Percentiles rank a stretch among this genome's conserved stretches.
phyloP scores from a whole-genome alignment of 2,113 vertebrate species.

The Todiramphus saurophagus region DNA sequence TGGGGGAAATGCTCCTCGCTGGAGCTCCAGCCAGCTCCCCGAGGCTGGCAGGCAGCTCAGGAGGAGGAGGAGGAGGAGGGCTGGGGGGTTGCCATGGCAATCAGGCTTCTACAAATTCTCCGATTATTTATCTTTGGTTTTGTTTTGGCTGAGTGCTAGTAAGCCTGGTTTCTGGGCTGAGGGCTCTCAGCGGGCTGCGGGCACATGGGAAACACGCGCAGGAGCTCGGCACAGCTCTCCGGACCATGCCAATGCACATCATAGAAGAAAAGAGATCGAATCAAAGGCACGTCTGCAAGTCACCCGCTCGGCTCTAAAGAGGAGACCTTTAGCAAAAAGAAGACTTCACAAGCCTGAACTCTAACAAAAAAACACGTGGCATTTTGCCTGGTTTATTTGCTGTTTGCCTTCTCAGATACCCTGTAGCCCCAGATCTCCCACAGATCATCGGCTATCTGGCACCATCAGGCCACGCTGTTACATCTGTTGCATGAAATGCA shows the following conservation, averaged over 20 bases:
- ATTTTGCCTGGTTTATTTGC: background rate
- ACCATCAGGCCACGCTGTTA: rapidly evolving
- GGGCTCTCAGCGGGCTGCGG: background rate
- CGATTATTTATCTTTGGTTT: background rate
- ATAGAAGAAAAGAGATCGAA: background rate
- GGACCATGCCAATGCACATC: background rate
- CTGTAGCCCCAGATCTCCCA: background rate
- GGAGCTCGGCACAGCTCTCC: background rate
- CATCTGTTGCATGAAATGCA: background rate
- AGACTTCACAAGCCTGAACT: background rate
- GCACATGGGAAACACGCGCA: rapidly evolving
- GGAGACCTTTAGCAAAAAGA: background rate
- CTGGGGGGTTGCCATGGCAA: conserved; percentile 34
- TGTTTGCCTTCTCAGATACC: rapidly evolving
- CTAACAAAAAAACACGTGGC: background rate
- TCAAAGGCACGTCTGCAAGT: background rate
- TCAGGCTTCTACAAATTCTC: conserved; percentile 3
- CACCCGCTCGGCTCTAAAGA: background rate
- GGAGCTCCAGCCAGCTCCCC: background rate
- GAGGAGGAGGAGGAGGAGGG: background rate
- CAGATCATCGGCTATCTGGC: background rate
- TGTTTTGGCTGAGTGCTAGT: background rate
- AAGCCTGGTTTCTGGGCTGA: background rate
- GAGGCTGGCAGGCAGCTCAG: background rate
- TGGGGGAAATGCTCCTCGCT: background rate